These are phyloP conservation scores for Stegana nigrithorax DNA, from an alignment of 2,888 invertebrate species.

Conservation along the genomic window DNA sequence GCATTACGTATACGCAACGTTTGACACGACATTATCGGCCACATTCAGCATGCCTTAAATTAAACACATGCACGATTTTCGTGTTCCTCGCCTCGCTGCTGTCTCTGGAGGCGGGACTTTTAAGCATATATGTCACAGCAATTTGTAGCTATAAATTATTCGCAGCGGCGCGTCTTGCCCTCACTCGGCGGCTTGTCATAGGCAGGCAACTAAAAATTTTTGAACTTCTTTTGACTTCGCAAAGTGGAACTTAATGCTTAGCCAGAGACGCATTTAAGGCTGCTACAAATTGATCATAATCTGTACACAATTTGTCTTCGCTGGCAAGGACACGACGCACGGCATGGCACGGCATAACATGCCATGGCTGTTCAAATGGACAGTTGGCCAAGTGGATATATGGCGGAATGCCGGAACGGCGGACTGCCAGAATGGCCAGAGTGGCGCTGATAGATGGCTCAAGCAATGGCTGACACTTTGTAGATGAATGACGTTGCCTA, in stretches of 20 bases:
- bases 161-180: neutral
- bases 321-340: conserved; percentile 28
- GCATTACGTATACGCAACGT: conserved; percentile 26
- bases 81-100: neutral
- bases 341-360: neutral
- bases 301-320: conserved; percentile 54
- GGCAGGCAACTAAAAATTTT: conserved; percentile 39
- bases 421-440: too few species aligned
- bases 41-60: neutral
- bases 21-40: conserved; percentile 12
- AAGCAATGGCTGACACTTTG: conserved; percentile 42
- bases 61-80: conserved; percentile 6
- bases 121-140: neutral
- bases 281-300: conserved; percentile 60
- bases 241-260: neutral
- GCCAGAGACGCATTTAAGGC: conserved; percentile 14
- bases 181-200: conserved; percentile 43
- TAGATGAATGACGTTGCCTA: conserved; percentile 53
- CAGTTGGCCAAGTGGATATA: too few species aligned
- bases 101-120: neutral
- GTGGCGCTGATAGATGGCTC: conserved; percentile 1
- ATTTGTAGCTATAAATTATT: conserved; percentile 10
- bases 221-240: neutral
- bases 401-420: too few species aligned
- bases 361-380: too few species aligned